Conservation (phyloP, 2,797 vertebrate genomes). For the Oreochromis grahami region DNA sequence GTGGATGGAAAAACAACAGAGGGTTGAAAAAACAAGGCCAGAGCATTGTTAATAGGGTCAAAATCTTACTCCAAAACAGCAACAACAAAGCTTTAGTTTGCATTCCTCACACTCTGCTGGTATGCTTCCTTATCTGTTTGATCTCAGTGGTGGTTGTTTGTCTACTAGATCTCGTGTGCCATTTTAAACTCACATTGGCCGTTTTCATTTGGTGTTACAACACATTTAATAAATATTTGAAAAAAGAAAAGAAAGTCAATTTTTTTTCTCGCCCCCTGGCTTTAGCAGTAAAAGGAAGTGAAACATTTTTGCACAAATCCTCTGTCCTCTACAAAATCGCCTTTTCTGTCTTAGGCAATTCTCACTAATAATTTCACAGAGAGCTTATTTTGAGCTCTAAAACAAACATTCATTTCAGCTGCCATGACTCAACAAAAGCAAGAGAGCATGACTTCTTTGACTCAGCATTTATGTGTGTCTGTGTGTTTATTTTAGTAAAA, state of each 20-base stretch:
- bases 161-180: not conserved
- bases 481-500: not conserved
- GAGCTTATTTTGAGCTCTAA: slow-evolving; percentile 9
- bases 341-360: not conserved
- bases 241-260: not conserved
- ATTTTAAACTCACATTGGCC: not conserved
- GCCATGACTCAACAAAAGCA: slow-evolving; percentile 15
- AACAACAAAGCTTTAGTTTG: slow-evolving; percentile 52
- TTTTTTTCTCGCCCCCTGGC: not conserved
- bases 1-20: slow-evolving; percentile 63
- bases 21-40: slow-evolving; percentile 29
- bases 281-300: not conserved
- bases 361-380: not conserved
- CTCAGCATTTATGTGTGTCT: not conserved
- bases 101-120: slow-evolving; percentile 49
- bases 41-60: slow-evolving; percentile 60
- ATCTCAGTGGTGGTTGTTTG: slow-evolving; percentile 33
- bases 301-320: not conserved
- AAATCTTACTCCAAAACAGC: slow-evolving; percentile 50
- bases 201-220: not conserved
- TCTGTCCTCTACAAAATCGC: not conserved
- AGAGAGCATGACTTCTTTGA: slow-evolving; percentile 7
- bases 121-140: slow-evolving; percentile 21
- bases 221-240: not conserved
- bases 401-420: not conserved